Base-by-base conservation (phyloP, 2,113 vertebrate genomes). In the Athene cunicularia region DNA sequence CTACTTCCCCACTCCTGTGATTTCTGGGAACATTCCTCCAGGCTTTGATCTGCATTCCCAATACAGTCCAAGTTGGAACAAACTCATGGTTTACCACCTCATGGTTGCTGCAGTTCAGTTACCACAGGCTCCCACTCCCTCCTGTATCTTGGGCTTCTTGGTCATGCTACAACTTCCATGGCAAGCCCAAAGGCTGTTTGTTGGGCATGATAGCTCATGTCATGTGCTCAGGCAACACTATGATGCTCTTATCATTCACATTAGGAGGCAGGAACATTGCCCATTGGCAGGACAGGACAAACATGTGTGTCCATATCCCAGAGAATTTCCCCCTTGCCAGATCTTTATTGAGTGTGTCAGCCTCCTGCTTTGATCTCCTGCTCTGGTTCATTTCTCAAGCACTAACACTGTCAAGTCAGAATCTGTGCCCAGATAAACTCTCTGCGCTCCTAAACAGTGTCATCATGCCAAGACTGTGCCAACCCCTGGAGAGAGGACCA, bases 61-160 rank as follows among this genome's bases (percentile, higher is more conserved):
- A 95, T 95, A 77, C 85, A 74, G 85, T 97, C 95, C 95, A 95
- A 96, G 92, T 93, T 96, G 97, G 95, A 97, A 97, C 88, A 92
- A 86, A 93, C 80, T 93, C 92, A 68, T 86, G 81, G 92, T 88
- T 96, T 95, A 94, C 90, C 93, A 95, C 93, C 39, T 45, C 58
- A 86, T 27, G 88, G 88, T 58, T 96, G 71, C 90, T 95, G 71
- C 88, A 88, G 79, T 55, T 96, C 79, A 32, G 26, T 96, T 94
- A 93, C 93, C 95, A 94, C 94, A 95, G 86, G 86, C 73, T 95
- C 89, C 95, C 88, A 93, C 85, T 7, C 93, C 86, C 91, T 95
- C 73, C 41, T 82, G 86, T 62, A 80, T 70, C 95, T 32, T 43
- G 75, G 92, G 93, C 92, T 96, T 70, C 93, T 96, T 93, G 96